phyloP scores from a whole-genome alignment of 2,888 invertebrate species.

The Pseudanteris insignis region DNA sequence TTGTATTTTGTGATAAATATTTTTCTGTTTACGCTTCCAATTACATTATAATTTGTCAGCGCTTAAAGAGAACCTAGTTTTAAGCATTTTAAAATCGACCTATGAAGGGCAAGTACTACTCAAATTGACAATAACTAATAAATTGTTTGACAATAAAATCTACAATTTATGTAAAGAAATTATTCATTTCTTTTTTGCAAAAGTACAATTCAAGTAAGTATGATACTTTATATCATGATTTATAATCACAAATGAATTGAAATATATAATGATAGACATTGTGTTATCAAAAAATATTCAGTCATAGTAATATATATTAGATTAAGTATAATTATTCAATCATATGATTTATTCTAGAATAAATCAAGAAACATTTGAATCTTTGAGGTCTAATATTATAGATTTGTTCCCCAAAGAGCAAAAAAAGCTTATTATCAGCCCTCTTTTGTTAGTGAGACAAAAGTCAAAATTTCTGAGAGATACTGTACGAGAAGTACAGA shows the following conservation, averaged over 20 bases:
- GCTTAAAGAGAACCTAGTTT: neutral
- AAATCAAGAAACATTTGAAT: slow-evolving; percentile 4
- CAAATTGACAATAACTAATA: neutral
- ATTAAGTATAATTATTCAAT: too few relatives aligned
- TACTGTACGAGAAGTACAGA: slow-evolving; percentile 13
- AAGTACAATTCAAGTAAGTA: neutral
- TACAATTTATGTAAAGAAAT: neutral
- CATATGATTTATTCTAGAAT: too few relatives aligned
- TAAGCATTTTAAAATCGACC: neutral
- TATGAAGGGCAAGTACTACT: neutral
- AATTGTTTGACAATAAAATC: neutral
- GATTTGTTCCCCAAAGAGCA: slow-evolving; percentile 3
- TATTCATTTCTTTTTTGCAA: neutral
- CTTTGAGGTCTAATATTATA: neutral
- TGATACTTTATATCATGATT: too few relatives aligned
- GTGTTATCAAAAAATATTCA: too few relatives aligned
- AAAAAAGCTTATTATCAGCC: slow-evolving; percentile 8
- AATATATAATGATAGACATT: too few relatives aligned
- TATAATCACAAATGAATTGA: neutral
- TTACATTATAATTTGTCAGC: neutral
- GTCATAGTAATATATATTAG: too few relatives aligned
- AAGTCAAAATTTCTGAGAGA: slow-evolving; percentile 4
- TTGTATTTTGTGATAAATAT: neutral
- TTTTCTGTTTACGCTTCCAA: neutral
- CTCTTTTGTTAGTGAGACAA: neutral